Conservation (phyloP, 2,888 invertebrate genomes). For the Plemyria rubiginata region DNA sequence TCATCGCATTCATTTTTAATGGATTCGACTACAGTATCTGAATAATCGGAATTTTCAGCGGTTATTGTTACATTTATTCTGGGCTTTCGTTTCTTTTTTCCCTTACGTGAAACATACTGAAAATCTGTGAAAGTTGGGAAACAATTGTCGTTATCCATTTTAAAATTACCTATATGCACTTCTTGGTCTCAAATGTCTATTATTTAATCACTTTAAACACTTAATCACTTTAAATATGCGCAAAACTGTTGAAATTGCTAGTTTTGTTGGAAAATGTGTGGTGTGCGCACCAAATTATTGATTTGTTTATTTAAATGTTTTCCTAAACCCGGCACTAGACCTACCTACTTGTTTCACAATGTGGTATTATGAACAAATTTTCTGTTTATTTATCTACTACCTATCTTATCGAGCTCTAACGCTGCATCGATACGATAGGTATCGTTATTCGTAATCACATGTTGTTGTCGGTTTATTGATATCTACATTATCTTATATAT, state of each 20-base stretch:
- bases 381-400: constrained; percentile 7
- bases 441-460: constrained; percentile 9
- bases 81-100: constrained; percentile 27
- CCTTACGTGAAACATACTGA: constrained; percentile 21
- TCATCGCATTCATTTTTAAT: constrained; percentile 5
- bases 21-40: constrained; percentile 3
- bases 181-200: background rate
- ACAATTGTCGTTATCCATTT: constrained; percentile 15
- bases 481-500: background rate
- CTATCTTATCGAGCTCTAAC: constrained; percentile 21
- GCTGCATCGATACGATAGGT: constrained; percentile 18
- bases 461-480: constrained; percentile 13
- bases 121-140: constrained; percentile 9
- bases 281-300: background rate
- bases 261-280: too few relatives aligned
- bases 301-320: background rate
- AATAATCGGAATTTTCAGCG: constrained; percentile 16
- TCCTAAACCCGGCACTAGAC: background rate
- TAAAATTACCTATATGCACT: background rate
- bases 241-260: too few relatives aligned
- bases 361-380: constrained; percentile 14
- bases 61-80: constrained; percentile 9
- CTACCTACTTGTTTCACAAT: constrained; percentile 14
- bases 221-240: background rate
- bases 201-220: background rate